Percentiles rank a stretch among this genome's conserved stretches.
Evolutionary conservation across 2,888 invertebrate genomes (phyloP).

Genomic region (Sinhomidia bicolor): DNA sequence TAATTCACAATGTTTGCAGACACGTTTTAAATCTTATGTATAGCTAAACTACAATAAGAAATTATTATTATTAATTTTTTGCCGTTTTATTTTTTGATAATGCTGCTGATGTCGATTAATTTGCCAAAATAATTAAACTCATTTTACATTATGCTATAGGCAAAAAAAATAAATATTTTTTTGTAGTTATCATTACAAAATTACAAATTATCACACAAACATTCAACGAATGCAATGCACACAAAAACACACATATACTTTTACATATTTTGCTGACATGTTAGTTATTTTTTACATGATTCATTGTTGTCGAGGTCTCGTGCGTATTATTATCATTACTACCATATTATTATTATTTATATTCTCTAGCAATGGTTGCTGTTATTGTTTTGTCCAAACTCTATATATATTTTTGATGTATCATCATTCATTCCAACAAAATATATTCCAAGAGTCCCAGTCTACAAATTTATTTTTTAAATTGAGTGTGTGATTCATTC

Average conservation of each 20-base stretch:
- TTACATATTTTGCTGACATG: neutral
- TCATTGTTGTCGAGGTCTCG: slow-evolving; percentile 10
- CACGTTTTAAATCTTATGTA: neutral
- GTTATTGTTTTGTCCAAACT: slow-evolving; percentile 28
- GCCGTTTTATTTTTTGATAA: slow-evolving; percentile 3
- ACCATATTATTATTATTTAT: no score
- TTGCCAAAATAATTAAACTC: no score
- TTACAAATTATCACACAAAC: no score
- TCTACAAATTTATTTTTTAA: no score
- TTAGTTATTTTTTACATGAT: neutral
- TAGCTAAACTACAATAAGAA: neutral
- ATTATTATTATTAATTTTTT: no score
- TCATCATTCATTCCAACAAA: no score
- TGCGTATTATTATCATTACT: no score
- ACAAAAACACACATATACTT: slow-evolving; percentile 16
- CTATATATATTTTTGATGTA: neutral
- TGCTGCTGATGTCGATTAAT: slow-evolving; percentile 38
- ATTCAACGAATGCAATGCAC: no score
- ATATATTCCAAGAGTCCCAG: slow-evolving; percentile 8
- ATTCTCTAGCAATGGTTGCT: slow-evolving; percentile 1
- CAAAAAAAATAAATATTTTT: no score
- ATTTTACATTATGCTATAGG: no score
- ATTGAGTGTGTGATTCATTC: no score
- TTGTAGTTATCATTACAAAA: no score
- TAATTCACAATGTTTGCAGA: neutral